Base-by-base conservation (phyloP, 2,113 vertebrate genomes). In the Rhodinocichla rosea region DNA sequence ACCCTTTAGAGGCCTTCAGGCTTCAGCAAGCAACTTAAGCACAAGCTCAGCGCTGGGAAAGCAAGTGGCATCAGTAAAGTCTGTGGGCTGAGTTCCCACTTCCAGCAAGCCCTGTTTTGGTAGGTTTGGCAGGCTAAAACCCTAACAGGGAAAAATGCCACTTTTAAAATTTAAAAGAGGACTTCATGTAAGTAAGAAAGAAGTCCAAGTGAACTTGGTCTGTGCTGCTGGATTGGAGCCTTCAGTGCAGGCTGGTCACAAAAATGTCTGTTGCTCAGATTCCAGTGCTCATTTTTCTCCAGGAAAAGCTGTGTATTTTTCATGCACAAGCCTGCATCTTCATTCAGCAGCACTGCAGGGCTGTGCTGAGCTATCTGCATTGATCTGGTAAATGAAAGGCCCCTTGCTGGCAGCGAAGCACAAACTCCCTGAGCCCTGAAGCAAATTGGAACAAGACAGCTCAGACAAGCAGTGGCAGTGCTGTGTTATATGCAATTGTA, bases 361-460 rank as follows among this genome's bases (percentile, higher is more conserved):
- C 63, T 86, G n/a, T 45, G 55, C 69, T 74, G 74, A 92, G 76
- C 84, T 83, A 92, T 92, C 89, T 94, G 24, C 65, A 84, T 87
- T 94, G 78, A 92, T 96, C 76, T 90, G 88, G 49, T 91, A 80
- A 92, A 83, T 83, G 83, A 95, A 97, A 96, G 89, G 40, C 75
- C 65, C 78, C 84, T 94, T 73, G 49, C 76, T 89, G 83, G 79
- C 81, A 92, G 82, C 1, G 0, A 97, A 96, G 85, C 78, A 78
- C 91, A 81, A 86, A 60, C n/a, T 70, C 57, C 55, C 23, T 32
- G 47, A 80, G 78, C 56, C 77, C 56, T 53, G 42, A 18, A 76
- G 79, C 71, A 90, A 86, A 53, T 55, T 71, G 74, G 47, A 96
- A 84, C 42, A 53, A 90, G 82, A 37, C 40, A 44, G 62, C 47